These are phyloP conservation scores for Turritopsis rubra DNA, from an alignment of 30 jellyfish, hydroid and myxozoan genomes.

Conservation along the genomic window DNA sequence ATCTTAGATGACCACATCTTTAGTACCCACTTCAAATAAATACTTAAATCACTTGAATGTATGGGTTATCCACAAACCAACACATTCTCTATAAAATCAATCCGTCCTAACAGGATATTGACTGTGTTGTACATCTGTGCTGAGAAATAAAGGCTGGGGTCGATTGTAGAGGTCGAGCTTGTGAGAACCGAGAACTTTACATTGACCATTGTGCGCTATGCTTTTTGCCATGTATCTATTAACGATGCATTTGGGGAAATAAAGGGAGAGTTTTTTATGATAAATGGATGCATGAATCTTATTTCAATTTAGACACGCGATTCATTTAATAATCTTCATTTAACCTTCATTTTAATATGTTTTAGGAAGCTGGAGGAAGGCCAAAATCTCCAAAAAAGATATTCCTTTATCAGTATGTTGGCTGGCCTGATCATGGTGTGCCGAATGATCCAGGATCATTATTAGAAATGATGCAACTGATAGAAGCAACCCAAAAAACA, in stretches of 20 bases:
- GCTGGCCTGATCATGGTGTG: slow-evolving; percentile 94
- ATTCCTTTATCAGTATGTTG: slow-evolving; percentile 61
- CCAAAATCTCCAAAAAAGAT: slow-evolving; percentile 62
- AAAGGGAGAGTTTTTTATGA: too few species aligned
- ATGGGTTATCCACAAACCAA: too few species aligned
- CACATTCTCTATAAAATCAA: not conserved
- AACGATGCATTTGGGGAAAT: too few species aligned
- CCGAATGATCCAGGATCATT: slow-evolving; percentile 84
- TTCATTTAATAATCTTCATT: too few species aligned
- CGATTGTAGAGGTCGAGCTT: too few species aligned
- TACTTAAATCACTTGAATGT: too few species aligned
- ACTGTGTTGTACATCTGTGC: not conserved
- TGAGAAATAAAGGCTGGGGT: not conserved
- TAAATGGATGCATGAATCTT: too few species aligned
- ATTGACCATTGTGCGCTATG: too few species aligned
- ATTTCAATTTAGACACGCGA: too few species aligned
- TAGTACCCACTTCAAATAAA: too few species aligned
- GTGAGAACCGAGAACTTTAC: too few species aligned
- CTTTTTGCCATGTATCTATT: too few species aligned
- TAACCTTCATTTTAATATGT: not conserved
- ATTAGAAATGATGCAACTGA: slow-evolving; percentile 66
- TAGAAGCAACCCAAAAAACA: slow-evolving; percentile 49
- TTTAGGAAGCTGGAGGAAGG: slow-evolving; percentile 38
- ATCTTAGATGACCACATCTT: not conserved
- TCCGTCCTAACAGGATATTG: not conserved